Evolutionary conservation across 2,113 vertebrate species (phyloP), one percentile per base, ranked within the genome.

Genomic region (Neogobius melanostomus): DNA sequence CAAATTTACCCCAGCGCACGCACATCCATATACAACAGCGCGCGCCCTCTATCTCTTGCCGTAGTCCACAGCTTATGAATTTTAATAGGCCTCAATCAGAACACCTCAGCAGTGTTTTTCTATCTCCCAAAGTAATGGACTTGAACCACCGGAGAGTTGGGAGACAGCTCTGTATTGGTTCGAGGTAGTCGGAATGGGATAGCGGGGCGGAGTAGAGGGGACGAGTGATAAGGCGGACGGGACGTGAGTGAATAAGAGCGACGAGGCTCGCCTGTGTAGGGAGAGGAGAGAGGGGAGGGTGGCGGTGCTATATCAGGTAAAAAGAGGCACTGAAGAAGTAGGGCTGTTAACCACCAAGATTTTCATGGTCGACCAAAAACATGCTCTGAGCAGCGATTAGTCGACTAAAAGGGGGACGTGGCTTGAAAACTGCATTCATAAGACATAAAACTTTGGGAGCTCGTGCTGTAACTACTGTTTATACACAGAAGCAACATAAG

Each of bases 121-220:
- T 88, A 91, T 91, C 88, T 91, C 88, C 85, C 87, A 88, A 89
- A 90, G 90, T 91, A 91, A 91, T 91, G 85, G 88, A 82, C 82
- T 90, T 86, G 82, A 91, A 89, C 89, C 89, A 90, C 89, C 89
- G 77, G 90, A 91, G 90, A 91, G 85, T 90, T 90, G 81, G 65
- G 44, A 60, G 82, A 82, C 74, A 74, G 82, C 83, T 84, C 79
- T 73, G 83, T 72, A 77, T 85, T 81, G 53, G 82, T 71, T 70
- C 68, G 72, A 42, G 82, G 74, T 85, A 82, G 82, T 79, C 79
- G 65, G 78, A 81, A 80, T 72, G 83, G 83, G 82, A 87, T 64
- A 76, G 56, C 17, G 12, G 79, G 77, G 72, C 69, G 68, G 67
- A 76, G 75, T 62, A 69, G 42, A 80, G 66, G 85, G 53, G 78